Evolutionary conservation across 2,113 vertebrate species (phyloP).

Genomic region (Phocoena phocoena): DNA sequence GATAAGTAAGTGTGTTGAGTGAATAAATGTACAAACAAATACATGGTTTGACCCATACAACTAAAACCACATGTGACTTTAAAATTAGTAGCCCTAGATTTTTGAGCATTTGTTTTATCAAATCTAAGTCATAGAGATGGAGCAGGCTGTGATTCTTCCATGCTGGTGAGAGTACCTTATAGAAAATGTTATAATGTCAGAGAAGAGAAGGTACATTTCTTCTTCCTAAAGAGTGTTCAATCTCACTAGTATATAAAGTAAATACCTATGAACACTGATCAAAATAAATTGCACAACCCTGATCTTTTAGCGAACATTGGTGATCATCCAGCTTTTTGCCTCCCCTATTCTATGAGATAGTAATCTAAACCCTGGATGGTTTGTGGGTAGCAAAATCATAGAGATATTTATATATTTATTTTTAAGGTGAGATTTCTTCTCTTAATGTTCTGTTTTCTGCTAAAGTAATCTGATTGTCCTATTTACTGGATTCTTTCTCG

Average conservation of each 20-base stretch:
- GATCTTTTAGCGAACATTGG: background rate
- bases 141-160: rapidly evolving
- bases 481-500: background rate
- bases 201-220: background rate
- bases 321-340: background rate
- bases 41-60: no score
- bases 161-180: background rate
- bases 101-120: background rate
- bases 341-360: background rate
- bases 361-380: background rate
- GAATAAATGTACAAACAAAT: background rate
- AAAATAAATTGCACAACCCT: background rate
- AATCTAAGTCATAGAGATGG: background rate
- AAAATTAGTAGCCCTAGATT: background rate
- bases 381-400: background rate
- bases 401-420: background rate
- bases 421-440: constrained; percentile 9
- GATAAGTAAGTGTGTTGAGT: background rate
- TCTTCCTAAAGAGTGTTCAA: background rate
- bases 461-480: background rate
- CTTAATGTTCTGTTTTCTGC: constrained; percentile 3
- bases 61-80: background rate
- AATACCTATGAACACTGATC: background rate
- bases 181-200: background rate
- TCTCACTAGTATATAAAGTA: background rate